Evolutionary conservation across 2,113 vertebrate species (phyloP), one percentile per base, ranked within the genome.

Genomic region (Thamnaconus septentrionalis): DNA sequence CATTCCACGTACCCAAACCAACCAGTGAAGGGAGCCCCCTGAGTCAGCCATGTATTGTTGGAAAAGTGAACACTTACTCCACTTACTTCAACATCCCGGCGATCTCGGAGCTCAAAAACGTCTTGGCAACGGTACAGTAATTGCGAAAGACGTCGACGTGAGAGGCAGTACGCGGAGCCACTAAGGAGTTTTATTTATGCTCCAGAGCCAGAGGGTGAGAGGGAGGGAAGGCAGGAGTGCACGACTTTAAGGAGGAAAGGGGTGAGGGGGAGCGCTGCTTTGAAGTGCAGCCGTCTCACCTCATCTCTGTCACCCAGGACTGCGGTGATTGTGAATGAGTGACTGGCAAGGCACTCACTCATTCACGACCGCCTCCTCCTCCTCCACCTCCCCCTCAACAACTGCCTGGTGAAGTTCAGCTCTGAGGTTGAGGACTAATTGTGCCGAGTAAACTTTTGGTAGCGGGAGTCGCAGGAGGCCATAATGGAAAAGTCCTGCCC

Each of bases 141-240:
- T 89, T 88, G 88, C 86, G 87, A 85, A 90, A 88, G 87, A 89
- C 73, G 83, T 80, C 91, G 89, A 91, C 90, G 90, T 86, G 61
- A 85, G 87, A 91, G 68, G 87, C 88, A 85, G 87, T 87, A 89
- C 86, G 89, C 85, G 79, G 88, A 82, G 76, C 86, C 84, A 91
- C 91, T 91, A 91, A 88, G 85, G 75, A 78, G 83, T 82, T 88
- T 89, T 91, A 91, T 91, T 91, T 90, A 90, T 90, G 90, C 85
- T 86, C 75, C 68, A 66, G 76, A 79, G 78, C 73, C 71, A 83
- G 79, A 66, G 76, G 83, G 64, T 80, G 18, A 73, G 63, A 66
- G 76, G 53, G 65, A 57, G 72, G 69, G 69, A 77, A 74, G 74
- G 72, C 72, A 78, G 83, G 65, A 69, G 80, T 31, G 18, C 18